These are phyloP conservation scores for Elephas maximus DNA, from an alignment of 2,113 vertebrate genomes.

Conservation along the genomic window DNA sequence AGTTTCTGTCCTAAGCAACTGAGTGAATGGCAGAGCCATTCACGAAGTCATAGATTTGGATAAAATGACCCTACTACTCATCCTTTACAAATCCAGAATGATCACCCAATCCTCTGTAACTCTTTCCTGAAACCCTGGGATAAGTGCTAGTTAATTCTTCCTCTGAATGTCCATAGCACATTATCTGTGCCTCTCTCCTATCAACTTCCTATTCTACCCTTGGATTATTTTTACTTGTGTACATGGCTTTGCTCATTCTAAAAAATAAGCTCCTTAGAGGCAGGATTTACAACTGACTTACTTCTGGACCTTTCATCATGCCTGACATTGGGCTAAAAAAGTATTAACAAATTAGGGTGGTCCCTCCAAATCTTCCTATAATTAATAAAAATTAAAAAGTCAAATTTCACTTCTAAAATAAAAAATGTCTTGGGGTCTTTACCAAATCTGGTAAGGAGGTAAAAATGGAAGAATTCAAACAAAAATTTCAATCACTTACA, in stretches of 20 bases:
- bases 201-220: neutral
- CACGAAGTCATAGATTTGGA: neutral
- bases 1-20: constrained; percentile 29
- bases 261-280: constrained; percentile 44
- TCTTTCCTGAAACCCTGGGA: neutral
- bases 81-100: neutral
- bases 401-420: constrained; percentile 36
- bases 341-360: constrained; percentile 41
- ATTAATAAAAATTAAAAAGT: constrained; percentile 35
- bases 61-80: neutral
- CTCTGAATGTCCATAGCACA: constrained; percentile 4
- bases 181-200: constrained; percentile 29
- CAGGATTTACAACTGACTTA: constrained; percentile 48
- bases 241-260: neutral
- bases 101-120: neutral
- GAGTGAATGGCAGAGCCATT: constrained; percentile 37
- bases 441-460: constrained; percentile 31
- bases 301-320: constrained; percentile 22
- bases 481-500: constrained; percentile 61
- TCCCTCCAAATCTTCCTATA: constrained; percentile 51
- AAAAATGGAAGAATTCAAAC: constrained; percentile 61
- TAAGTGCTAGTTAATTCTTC: constrained; percentile 20
- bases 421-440: constrained; percentile 34
- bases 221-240: constrained; percentile 1
- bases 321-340: constrained; percentile 11